These are phyloP conservation scores for Trichogramma pretiosum DNA, from an alignment of 1,140 invertebrate genomes.

Conservation along the genomic window DNA sequence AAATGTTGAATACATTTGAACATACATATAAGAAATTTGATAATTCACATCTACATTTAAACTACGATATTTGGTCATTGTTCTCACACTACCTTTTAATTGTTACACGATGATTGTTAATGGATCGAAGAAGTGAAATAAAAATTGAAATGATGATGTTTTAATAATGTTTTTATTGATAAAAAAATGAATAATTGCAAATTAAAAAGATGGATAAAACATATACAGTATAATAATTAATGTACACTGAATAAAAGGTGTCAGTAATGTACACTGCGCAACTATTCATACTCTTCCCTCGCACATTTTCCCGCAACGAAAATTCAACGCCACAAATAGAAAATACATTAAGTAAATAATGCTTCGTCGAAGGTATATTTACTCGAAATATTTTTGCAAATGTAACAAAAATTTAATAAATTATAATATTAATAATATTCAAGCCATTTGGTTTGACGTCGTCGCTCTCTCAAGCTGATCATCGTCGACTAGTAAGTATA, in stretches of 20 bases:
- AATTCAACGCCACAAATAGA: neutral
- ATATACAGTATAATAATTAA: constrained; percentile 2
- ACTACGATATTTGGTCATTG: constrained; percentile 3
- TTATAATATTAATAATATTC: constrained; percentile 1
- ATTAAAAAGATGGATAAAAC: constrained; percentile 7
- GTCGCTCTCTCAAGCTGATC: neutral
- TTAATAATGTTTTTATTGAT: constrained; percentile 13
- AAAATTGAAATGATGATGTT: constrained; percentile 12
- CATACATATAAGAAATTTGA: too few species aligned
- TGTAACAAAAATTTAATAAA: constrained; percentile 14
- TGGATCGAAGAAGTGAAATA: constrained; percentile 4
- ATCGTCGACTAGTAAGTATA: constrained; percentile 1
- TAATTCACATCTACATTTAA: too few species aligned
- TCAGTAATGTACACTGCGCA: too few species aligned
- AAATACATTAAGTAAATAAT: constrained; percentile 3
- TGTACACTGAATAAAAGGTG: constrained; percentile 8
- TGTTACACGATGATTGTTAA: neutral
- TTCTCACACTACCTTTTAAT: neutral
- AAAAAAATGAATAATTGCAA: constrained; percentile 13
- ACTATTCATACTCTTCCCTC: too few species aligned
- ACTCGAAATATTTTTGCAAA: too few species aligned
- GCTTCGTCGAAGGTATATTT: constrained; percentile 1
- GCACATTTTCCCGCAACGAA: too few species aligned
- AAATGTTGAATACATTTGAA: too few species aligned
- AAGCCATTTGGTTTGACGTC: too few species aligned